Evolutionary conservation across 2,797 vertebrate genomes (phyloP), one percentile per base, ranked within the genome.

Genomic region (Alca torda): DNA sequence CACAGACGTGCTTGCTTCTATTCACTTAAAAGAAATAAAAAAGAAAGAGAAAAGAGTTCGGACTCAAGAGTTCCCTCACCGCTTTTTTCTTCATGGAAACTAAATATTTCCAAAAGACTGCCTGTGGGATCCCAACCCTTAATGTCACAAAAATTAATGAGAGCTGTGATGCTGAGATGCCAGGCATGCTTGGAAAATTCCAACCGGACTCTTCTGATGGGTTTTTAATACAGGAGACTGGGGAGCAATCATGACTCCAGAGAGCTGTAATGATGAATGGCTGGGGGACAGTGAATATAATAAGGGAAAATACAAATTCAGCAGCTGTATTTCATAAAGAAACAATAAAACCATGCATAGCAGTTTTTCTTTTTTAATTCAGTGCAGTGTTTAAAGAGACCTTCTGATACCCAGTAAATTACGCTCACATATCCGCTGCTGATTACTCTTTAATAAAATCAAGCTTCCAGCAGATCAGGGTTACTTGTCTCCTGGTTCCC

Each of bases 291-390:
- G 76, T 6, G 67, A 90, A 88, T 41, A 87, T 73, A 89, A 91
- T 21, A 76, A 86, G 54, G 31, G n/a, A 84, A 94, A 94, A 92
- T 30, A 63, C 82, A 76, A 93, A 70, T 13, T 69, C 84, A 90
- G 88, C 94, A 93, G 95, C 94, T 96, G 93, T 90, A 90, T 97
- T 97, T 96, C 87, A 96, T 97, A 90, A 97, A 88, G 84, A 91
- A 93, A 96, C 87, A 93, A 96, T 94, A 80, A 95, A 95, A 70
- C 41, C n/a, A 7, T 5, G 67, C 84, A 70, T 10, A 39, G 82
- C 78, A 93, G 91, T 73, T 96, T 94, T 91, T 87, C 82, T 85
- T 95, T 56, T 89, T 48, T 60, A 95, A 96, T 92, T 95, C 84
- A 88, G 31, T 41, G 65, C 59, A 65, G 31, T 15, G 31, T 76